Evolutionary conservation across 2,113 vertebrate species (phyloP).

Genomic region (Pachypanchax playfairii): DNA sequence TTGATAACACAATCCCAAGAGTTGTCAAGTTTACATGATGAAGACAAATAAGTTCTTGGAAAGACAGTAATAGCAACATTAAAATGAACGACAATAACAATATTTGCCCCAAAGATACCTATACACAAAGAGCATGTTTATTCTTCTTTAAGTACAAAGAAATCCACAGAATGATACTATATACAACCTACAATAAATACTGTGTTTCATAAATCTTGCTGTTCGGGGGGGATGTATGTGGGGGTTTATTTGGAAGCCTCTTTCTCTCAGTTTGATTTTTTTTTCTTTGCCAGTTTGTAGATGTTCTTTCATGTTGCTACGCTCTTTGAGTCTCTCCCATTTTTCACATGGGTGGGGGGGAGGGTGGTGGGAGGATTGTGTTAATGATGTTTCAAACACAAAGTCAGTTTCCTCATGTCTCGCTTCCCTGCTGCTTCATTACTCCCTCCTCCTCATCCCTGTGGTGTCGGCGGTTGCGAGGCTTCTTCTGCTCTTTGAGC

Average conservation of each 20-base stretch:
- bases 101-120: slow-evolving; percentile 80
- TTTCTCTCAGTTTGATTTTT: slow-evolving; percentile 58
- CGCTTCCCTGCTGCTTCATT: slow-evolving; percentile 69
- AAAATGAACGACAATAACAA: slow-evolving; percentile 80
- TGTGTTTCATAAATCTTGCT: slow-evolving; percentile 80
- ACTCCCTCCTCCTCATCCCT: slow-evolving; percentile 72
- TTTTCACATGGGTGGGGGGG: slow-evolving; percentile 40
- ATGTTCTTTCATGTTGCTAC: slow-evolving; percentile 54
- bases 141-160: slow-evolving; percentile 81
- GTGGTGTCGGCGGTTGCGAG: slow-evolving; percentile 94
- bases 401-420: slow-evolving; percentile 85
- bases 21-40: slow-evolving; percentile 48
- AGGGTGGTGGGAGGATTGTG: not conserved
- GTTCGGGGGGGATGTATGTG: slow-evolving; percentile 66
- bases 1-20: slow-evolving; percentile 61
- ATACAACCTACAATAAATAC: slow-evolving; percentile 96
- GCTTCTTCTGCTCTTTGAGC: slow-evolving; percentile 95
- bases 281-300: slow-evolving; percentile 40
- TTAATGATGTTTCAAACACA: slow-evolving; percentile 44
- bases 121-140: slow-evolving; percentile 81
- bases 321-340: slow-evolving; percentile 70
- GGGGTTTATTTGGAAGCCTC: slow-evolving; percentile 53
- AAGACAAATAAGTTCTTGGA: slow-evolving; percentile 54
- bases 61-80: slow-evolving; percentile 78
- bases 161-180: slow-evolving; percentile 85